phyloP scores from a whole-genome alignment of 2,888 invertebrate genomes.

The Leptodirus hochenwartii region DNA sequence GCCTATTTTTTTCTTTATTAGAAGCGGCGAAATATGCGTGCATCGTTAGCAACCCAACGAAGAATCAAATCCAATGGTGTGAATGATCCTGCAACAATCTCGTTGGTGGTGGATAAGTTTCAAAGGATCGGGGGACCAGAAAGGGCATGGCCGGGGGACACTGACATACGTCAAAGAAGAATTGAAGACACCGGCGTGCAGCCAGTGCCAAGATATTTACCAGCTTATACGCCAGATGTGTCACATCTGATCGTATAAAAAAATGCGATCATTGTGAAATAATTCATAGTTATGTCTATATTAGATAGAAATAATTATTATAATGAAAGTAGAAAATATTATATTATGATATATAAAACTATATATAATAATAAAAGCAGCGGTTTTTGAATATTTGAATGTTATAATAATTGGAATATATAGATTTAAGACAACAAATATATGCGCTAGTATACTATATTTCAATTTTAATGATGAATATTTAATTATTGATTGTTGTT shows the following conservation, averaged over 20 bases:
- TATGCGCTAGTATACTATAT: no score
- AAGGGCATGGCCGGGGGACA: conserved; percentile 46
- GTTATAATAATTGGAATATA: neutral
- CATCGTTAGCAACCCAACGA: conserved; percentile 61
- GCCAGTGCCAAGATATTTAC: conserved; percentile 48
- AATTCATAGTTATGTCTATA: no score
- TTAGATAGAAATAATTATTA: no score
- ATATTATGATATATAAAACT: neutral
- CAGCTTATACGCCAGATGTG: conserved; percentile 63
- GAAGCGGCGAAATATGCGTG: conserved; percentile 77
- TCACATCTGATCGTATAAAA: conserved; percentile 59
- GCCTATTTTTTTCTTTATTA: conserved; percentile 32
- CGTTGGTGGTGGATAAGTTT: conserved; percentile 52
- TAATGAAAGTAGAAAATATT: no score
- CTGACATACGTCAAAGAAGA: conserved; percentile 43
- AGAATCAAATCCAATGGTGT: conserved; percentile 64
- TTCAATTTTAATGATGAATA: no score
- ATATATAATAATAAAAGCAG: neutral
- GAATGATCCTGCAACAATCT: conserved; percentile 63
- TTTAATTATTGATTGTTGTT: no score
- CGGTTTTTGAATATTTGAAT: neutral
- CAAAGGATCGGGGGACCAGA: conserved; percentile 31
- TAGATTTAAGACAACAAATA: neutral
- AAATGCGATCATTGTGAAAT: no score
- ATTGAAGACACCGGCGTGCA: conserved; percentile 37